A percentile compares a stretch with the other conserved stretches of the same genome.
Conservation (phyloP, 2,888 invertebrate genomes). For the Pseudococcus jackbeardsleyi region DNA sequence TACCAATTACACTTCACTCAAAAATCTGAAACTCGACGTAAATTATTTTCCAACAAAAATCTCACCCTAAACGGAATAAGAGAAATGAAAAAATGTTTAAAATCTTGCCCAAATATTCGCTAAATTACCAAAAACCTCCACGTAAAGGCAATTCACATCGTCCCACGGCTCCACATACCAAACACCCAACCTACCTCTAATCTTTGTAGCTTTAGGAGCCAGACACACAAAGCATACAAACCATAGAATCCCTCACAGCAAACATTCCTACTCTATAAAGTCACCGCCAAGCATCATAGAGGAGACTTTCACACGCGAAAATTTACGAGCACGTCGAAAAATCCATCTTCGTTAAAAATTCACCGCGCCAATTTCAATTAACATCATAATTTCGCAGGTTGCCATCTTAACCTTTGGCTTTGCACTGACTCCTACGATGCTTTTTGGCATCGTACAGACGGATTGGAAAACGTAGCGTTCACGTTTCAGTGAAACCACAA, state of each 20-base stretch:
- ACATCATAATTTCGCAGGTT: slow-evolving; percentile 28
- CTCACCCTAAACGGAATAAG: no score
- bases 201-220: no score
- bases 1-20: no score
- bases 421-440: not conserved
- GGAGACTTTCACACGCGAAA: not conserved
- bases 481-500: slow-evolving; percentile 33
- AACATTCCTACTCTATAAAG: not conserved
- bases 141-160: not conserved
- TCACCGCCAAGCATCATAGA: not conserved
- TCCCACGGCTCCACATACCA: not conserved
- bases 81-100: no score
- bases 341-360: slow-evolving; percentile 37
- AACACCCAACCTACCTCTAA: not conserved
- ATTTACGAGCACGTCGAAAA: not conserved
- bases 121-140: not conserved
- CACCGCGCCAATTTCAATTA: slow-evolving; percentile 25
- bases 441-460: not conserved
- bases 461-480: not conserved
- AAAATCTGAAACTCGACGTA: no score
- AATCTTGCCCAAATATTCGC: no score
- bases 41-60: no score
- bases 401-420: not conserved
- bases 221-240: not conserved
- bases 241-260: not conserved